phyloP scores from a whole-genome alignment of 2,797 vertebrate genomes.

The Emys orbicularis region DNA sequence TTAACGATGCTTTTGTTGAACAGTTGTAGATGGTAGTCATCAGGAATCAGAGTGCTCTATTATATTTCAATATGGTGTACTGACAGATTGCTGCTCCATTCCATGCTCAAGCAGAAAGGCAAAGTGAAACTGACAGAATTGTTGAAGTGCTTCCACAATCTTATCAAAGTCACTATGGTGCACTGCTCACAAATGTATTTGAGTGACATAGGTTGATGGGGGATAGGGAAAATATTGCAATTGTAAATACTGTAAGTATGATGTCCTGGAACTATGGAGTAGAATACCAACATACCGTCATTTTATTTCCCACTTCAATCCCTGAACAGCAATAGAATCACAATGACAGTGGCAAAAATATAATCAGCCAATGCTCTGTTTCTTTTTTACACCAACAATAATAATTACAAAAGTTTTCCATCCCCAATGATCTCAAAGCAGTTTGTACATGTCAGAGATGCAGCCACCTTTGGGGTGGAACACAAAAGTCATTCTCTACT shows the following conservation, averaged over 20 bases:
- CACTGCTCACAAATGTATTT: background rate
- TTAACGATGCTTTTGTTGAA: background rate
- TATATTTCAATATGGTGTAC: background rate
- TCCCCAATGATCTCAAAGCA: background rate
- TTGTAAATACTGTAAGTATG: background rate
- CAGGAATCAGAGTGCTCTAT: background rate
- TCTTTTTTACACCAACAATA: background rate
- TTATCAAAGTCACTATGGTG: background rate
- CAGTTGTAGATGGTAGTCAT: background rate
- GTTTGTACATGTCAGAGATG: background rate
- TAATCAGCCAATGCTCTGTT: background rate
- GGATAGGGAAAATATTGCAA: background rate
- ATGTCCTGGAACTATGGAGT: background rate
- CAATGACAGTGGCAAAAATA: background rate
- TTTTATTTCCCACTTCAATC: background rate
- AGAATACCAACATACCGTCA: background rate
- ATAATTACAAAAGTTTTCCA: background rate
- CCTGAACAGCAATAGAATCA: background rate
- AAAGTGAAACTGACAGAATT: background rate
- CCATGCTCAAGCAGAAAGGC: background rate
- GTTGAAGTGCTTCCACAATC: background rate
- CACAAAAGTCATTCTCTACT: background rate
- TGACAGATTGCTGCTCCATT: accelerated
- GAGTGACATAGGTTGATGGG: background rate
- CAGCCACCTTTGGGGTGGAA: background rate